phyloP scores from a whole-genome alignment of 1,140 invertebrate genomes.

The Listronotus bonariensis region DNA sequence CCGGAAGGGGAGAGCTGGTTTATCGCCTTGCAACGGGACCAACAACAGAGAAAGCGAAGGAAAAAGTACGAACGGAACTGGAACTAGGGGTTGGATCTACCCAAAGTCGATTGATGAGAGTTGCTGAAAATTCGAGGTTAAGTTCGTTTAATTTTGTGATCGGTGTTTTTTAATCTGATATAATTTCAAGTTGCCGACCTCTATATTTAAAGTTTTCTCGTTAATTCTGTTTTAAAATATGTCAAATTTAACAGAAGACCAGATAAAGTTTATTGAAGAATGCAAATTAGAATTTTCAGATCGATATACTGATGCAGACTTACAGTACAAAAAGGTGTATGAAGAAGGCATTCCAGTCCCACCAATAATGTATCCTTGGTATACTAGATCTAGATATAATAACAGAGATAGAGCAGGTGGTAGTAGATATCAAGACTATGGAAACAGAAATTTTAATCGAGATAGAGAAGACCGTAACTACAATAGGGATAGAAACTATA shows the following conservation, averaged over 20 bases:
- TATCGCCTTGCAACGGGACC: no score
- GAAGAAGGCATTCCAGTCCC: constrained; percentile 47
- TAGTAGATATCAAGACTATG: constrained; percentile 21
- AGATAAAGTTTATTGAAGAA: constrained; percentile 50
- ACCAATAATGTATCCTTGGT: constrained; percentile 51
- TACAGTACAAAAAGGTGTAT: constrained; percentile 47
- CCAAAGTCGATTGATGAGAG: no score
- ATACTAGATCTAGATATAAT: constrained; percentile 38
- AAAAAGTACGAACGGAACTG: no score
- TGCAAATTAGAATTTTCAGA: constrained; percentile 50
- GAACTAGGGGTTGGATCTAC: no score
- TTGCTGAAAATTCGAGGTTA: no score
- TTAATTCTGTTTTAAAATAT: no score
- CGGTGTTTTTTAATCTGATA: no score
- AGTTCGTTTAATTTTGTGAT: no score
- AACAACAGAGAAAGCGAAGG: no score
- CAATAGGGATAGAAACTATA: constrained; percentile 13
- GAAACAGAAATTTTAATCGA: constrained; percentile 24
- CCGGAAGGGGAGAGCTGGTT: no score
- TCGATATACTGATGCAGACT: constrained; percentile 47
- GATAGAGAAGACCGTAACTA: constrained; percentile 17
- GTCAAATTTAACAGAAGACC: constrained; percentile 39
- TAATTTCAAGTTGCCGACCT: no score
- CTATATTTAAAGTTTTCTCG: no score
- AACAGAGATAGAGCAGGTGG: constrained; percentile 26